Conservation (phyloP, 2,797 vertebrate genomes). For the Delichon dasypus region DNA sequence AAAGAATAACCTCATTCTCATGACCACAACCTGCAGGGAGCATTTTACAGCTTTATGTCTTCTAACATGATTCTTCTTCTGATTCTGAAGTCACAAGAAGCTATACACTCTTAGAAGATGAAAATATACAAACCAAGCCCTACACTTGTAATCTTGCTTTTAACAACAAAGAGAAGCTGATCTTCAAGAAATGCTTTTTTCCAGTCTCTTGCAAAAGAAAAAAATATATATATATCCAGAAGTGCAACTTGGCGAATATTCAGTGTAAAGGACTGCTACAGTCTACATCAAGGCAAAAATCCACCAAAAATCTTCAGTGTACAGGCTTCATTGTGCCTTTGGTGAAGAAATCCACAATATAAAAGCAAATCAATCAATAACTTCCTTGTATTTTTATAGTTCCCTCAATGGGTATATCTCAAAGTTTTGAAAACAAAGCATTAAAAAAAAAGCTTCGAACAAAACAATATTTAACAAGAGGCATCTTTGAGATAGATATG, state of each 20-base stretch:
- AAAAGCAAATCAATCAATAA: constrained; percentile 32
- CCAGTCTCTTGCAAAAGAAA: background rate
- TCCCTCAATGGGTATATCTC: background rate
- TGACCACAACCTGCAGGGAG: background rate
- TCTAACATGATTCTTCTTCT: background rate
- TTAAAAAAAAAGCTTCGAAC: background rate
- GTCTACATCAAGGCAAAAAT: constrained; percentile 25
- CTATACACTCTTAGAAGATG: background rate
- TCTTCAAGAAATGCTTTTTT: constrained; percentile 24
- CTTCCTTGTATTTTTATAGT: background rate
- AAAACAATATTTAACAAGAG: background rate
- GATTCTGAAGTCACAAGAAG: background rate
- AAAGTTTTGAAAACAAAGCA: background rate
- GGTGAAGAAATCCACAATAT: background rate
- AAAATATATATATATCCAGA: background rate
- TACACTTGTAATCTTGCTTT: background rate
- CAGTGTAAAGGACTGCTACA: background rate
- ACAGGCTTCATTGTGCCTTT: background rate
- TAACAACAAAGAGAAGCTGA: background rate
- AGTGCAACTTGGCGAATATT: background rate
- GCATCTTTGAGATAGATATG: background rate
- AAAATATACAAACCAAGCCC: background rate
- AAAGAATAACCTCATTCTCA: background rate
- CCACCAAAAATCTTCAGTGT: background rate
- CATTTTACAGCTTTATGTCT: background rate